Conservation (phyloP, 2,113 vertebrate species). For the Tachysurus vachellii region DNA sequence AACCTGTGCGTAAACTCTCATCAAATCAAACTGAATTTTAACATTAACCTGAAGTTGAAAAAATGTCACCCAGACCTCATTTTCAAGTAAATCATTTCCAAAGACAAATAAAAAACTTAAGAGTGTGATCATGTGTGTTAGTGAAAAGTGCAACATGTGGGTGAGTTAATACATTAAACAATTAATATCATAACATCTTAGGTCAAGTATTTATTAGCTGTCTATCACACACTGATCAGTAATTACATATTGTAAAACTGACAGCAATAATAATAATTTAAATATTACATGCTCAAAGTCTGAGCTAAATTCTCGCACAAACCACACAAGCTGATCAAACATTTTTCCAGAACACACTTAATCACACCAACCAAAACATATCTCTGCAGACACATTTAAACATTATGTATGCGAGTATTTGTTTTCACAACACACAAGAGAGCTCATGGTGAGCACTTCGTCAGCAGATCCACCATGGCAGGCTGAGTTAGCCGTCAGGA, state of each 20-base stretch:
- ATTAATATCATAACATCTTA: not conserved
- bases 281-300: not conserved
- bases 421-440: not conserved
- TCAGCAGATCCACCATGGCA: not conserved
- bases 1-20: not conserved
- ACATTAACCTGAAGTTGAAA: not conserved
- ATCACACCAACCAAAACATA: not conserved
- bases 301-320: not conserved
- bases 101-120: not conserved
- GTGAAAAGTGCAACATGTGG: not conserved
- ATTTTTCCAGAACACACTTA: not conserved
- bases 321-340: not conserved
- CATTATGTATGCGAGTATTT: too few species aligned
- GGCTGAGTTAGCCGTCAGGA: not conserved
- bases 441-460: slow-evolving; percentile 51
- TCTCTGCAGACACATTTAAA: not conserved
- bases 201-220: not conserved
- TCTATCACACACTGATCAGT: not conserved
- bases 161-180: not conserved
- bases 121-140: not conserved
- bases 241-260: not conserved
- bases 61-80: not conserved
- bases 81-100: not conserved
- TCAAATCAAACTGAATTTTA: not conserved
- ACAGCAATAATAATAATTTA: not conserved